phyloP scores from a whole-genome alignment of 2,888 invertebrate species.

The Hypolimnas misippus region DNA sequence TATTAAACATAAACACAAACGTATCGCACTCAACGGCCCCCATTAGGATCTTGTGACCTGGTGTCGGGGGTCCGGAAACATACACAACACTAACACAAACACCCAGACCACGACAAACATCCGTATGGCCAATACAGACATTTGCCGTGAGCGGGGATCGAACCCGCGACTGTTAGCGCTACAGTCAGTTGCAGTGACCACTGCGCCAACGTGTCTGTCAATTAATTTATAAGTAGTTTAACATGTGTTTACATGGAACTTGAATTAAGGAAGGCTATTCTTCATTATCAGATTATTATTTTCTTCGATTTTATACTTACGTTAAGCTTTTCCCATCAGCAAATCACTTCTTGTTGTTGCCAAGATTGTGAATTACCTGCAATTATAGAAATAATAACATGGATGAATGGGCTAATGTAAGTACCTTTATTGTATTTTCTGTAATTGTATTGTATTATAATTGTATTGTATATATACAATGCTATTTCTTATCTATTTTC shows the following conservation, averaged over 20 bases:
- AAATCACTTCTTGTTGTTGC: constrained; percentile 69
- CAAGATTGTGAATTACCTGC: constrained; percentile 79
- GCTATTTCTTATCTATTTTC: no score
- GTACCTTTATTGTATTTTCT: constrained; percentile 8
- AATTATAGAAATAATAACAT: constrained; percentile 46
- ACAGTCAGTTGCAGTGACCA: no score
- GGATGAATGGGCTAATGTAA: constrained; percentile 24
- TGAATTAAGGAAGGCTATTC: not conserved
- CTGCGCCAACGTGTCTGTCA: no score
- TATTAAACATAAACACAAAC: no score
- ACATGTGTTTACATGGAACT: not conserved
- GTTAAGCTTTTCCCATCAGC: constrained; percentile 52
- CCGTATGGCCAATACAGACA: no score
- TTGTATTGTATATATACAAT: not conserved
- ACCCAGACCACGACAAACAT: no score
- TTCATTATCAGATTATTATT: not conserved
- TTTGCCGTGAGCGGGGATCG: no score
- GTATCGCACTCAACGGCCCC: no score
- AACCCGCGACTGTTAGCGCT: no score
- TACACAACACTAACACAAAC: no score
- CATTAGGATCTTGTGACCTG: no score
- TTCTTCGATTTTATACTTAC: constrained; percentile 50
- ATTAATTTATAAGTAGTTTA: not conserved
- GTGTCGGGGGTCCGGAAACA: no score
- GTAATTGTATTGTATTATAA: not conserved